These are phyloP conservation scores for Cossypha niveicapilla DNA, from an alignment of 2,797 vertebrate species.

Conservation along the genomic window DNA sequence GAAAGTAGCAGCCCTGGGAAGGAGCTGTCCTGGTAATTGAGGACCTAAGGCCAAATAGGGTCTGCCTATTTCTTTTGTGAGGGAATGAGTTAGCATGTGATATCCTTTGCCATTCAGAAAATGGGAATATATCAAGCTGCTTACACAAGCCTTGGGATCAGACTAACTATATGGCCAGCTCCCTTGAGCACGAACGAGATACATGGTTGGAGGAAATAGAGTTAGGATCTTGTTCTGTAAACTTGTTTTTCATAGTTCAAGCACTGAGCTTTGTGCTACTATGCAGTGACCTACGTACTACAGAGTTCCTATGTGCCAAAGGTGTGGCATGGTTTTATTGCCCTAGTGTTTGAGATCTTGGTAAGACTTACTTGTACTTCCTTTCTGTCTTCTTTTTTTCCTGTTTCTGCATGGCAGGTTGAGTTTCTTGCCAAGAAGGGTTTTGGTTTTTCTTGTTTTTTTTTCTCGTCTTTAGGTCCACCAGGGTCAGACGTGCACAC, in stretches of 20 bases:
- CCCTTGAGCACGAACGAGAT: not conserved
- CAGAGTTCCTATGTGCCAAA: not conserved
- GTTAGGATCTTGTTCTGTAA: not conserved
- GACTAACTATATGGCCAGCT: not conserved
- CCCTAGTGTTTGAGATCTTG: not conserved
- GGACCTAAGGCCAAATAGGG: not conserved
- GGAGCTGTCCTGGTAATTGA: not conserved
- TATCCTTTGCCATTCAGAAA: not conserved
- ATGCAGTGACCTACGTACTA: not conserved
- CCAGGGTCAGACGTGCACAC: not conserved
- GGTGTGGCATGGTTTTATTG: not conserved
- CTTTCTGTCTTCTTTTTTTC: not conserved
- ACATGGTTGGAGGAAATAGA: not conserved
- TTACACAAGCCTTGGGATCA: not conserved
- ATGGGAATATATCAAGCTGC: not conserved
- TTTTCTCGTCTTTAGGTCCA: not conserved
- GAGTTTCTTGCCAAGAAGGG: not conserved
- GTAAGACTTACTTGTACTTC: not conserved
- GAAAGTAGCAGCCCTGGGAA: not conserved
- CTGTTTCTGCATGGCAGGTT: not conserved
- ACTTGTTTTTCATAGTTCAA: not conserved
- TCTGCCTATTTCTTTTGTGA: not conserved
- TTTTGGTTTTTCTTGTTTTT: not conserved
- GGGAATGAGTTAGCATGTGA: not conserved
- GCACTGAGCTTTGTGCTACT: not conserved